Percentiles rank a stretch among this genome's conserved stretches.
Conservation (phyloP, 2,797 vertebrate species). For the Coccyzus lansbergi region DNA sequence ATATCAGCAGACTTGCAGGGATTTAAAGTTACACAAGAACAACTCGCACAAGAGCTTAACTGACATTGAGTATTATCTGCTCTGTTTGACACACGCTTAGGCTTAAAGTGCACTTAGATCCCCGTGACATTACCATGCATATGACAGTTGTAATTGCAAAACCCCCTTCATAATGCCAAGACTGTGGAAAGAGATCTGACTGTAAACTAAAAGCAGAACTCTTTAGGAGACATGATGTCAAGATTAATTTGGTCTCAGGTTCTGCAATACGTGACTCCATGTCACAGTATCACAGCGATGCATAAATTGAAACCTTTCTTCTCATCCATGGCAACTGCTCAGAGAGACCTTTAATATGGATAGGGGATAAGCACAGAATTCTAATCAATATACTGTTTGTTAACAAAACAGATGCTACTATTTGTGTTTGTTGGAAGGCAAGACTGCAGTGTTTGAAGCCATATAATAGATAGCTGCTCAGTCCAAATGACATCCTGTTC, state of each 20-base stretch:
- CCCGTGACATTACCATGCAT: not conserved
- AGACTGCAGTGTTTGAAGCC: not conserved
- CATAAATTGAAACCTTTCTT: not conserved
- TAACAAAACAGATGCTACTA: not conserved
- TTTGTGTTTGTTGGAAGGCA: not conserved
- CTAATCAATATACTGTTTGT: not conserved
- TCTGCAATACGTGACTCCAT: not conserved
- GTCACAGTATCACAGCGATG: not conserved
- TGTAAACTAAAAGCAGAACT: not conserved
- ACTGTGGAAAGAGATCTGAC: not conserved
- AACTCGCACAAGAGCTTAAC: not conserved
- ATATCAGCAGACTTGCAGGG: not conserved
- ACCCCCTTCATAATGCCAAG: not conserved
- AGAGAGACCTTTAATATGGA: not conserved
- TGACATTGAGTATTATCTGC: not conserved
- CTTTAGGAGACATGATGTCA: not conserved
- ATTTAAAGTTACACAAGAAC: constrained; percentile 25
- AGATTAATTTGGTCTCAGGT: not conserved
- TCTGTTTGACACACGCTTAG: constrained; percentile 33
- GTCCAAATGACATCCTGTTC: not conserved
- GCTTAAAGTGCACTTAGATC: constrained; percentile 22
- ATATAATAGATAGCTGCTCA: not conserved
- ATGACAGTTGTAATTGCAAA: constrained; percentile 30
- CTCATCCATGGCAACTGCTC: not conserved
- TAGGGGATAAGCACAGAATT: not conserved